phyloP scores from a whole-genome alignment of 2,888 invertebrate species.

The Phengaris arion region DNA sequence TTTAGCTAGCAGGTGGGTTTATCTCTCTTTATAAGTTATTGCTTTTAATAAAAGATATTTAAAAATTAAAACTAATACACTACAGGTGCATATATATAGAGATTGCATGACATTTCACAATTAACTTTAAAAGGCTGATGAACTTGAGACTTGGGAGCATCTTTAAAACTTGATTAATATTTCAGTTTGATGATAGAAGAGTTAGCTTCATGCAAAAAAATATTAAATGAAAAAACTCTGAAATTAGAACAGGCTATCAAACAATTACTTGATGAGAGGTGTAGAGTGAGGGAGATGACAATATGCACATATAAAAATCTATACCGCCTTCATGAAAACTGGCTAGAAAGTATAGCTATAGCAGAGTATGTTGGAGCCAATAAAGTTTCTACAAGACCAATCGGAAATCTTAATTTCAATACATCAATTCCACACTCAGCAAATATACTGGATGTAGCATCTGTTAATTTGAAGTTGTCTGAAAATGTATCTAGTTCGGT shows the following conservation, averaged over 20 bases:
- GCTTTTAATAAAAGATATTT: no score
- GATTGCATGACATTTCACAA: no score
- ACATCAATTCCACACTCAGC: constrained; percentile 73
- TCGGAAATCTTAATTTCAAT: constrained; percentile 75
- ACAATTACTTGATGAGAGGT: constrained; percentile 84
- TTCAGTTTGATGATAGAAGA: constrained; percentile 95
- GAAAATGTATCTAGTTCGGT: constrained; percentile 78
- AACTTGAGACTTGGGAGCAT: background rate
- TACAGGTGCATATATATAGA: no score
- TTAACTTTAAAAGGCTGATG: no score
- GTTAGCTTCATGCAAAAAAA: constrained; percentile 91
- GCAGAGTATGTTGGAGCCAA: constrained; percentile 63
- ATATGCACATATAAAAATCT: constrained; percentile 82
- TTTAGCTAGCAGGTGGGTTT: constrained; percentile 89
- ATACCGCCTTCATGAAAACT: constrained; percentile 70
- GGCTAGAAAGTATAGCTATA: constrained; percentile 68
- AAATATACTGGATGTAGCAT: constrained; percentile 82
- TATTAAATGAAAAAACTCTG: constrained; percentile 84
- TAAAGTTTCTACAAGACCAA: constrained; percentile 62
- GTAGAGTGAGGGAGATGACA: constrained; percentile 81
- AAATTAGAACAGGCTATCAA: constrained; percentile 85
- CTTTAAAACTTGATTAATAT: constrained; percentile 15
- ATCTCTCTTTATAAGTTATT: no score
- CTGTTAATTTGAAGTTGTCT: constrained; percentile 81
- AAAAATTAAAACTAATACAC: no score